Evolutionary conservation across 2,888 invertebrate species (phyloP), one percentile per base, ranked within the genome.

Genomic region (Lissocephala sabroskyi): DNA sequence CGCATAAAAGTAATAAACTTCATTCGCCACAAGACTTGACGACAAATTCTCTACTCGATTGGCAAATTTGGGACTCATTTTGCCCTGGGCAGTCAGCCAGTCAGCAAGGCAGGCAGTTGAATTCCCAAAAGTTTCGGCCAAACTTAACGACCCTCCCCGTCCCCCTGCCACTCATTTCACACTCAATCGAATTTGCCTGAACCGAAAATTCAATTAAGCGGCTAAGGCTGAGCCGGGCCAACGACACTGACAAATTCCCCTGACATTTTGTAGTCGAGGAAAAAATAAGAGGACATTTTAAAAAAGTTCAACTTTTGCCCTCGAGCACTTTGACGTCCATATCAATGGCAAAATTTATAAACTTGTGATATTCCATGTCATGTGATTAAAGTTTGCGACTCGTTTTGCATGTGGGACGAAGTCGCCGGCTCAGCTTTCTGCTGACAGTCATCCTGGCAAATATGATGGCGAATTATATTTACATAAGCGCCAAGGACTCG

Each of bases 301-400:
- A n/a, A 23, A 23, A 23, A 23, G 23, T 11, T 10, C 35, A 35
- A 56, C 29, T 46, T 61, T n/a, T 35, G 11, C 11, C 7, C 29
- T 14, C 37, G n/a, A 42, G 23, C 4, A 23, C 23, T 23, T 23
- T 23, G 3, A 3, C 7, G 32, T 71, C 10, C 37, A 19, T 37
- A 75, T 71, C 74, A 65, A 55, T 71, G 66, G 52, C 56, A 59
- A 50, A 41, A 55, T 55, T 56, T 61, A 52, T 32, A 60, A 68
- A 73, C 63, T 73, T 68, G 30, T 48, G 61, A 56, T 52, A 68
- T 59, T 53, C 52, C 61, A 56, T 60, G 65, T 49, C 70, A 62
- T 74, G 74, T 74, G 74, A 76, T 76, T 71, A 68, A 76, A 76
- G 70, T 73, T 73, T 54, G 49, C 52, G 57, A 56, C 46, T 19